These are phyloP conservation scores for Reticulitermes lucifugus DNA, from an alignment of 2,888 invertebrate genomes.

Conservation along the genomic window DNA sequence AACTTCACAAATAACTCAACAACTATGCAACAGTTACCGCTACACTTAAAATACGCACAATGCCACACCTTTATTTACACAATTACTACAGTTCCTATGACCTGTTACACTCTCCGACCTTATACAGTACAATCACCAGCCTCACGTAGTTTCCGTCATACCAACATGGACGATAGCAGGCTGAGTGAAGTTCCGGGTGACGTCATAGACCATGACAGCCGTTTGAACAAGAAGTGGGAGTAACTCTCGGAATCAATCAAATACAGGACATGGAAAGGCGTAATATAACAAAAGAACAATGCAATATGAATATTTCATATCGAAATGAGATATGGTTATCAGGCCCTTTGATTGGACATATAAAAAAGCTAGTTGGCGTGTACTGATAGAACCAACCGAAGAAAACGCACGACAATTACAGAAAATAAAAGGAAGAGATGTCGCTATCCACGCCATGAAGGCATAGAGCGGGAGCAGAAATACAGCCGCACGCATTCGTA, in stretches of 20 bases:
- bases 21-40: background rate
- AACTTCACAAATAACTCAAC: background rate
- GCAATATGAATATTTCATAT: background rate
- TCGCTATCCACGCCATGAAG: too few relatives aligned
- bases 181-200: constrained; percentile 34
- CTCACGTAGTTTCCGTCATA: background rate
- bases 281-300: background rate
- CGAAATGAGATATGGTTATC: background rate
- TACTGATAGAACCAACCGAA: too few relatives aligned
- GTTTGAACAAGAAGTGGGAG: constrained; percentile 14
- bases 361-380: too few relatives aligned
- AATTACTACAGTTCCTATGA: background rate
- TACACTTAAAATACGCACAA: background rate
- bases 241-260: background rate
- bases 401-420: too few relatives aligned
- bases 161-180: constrained; percentile 27
- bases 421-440: too few relatives aligned
- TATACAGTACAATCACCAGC: background rate
- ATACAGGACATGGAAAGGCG: background rate
- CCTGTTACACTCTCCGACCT: background rate
- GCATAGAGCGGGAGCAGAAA: too few relatives aligned
- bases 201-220: constrained; percentile 31
- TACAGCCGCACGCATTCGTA: too few relatives aligned
- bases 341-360: too few relatives aligned
- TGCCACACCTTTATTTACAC: constrained; percentile 9